phyloP scores from a whole-genome alignment of 2,797 vertebrate species.

The Antennarius maculatus region DNA sequence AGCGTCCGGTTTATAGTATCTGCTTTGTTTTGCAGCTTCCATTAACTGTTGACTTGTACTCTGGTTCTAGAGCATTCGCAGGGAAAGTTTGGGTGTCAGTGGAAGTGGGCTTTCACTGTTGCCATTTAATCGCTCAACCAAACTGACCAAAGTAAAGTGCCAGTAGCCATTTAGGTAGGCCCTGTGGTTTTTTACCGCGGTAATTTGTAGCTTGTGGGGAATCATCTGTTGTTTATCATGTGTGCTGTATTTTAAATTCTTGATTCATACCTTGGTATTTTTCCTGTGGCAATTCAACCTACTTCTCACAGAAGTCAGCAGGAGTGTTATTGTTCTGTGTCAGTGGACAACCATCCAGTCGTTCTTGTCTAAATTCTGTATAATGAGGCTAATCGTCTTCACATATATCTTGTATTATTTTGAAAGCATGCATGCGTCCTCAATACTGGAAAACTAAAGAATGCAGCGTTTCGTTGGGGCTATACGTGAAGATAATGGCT shows the following conservation, averaged over 20 bases:
- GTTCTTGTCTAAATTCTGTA: no score
- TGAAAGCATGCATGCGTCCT: no score
- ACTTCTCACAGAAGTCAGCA: no score
- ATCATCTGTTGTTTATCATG: background rate
- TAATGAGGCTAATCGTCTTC: no score
- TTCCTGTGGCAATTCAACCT: no score
- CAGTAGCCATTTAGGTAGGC: background rate
- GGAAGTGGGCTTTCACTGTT: no score
- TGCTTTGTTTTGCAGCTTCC: background rate
- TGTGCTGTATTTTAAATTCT: background rate
- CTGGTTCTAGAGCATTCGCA: background rate
- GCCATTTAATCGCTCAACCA: no score
- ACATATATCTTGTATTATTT: no score
- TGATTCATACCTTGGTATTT: background rate
- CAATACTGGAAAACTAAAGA: background rate
- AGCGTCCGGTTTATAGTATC: background rate
- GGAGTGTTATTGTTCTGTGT: no score
- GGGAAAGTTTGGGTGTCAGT: background rate
- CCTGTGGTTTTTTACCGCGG: background rate
- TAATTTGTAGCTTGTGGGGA: conserved; percentile 1
- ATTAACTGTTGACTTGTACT: conserved; percentile 7
- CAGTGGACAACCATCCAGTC: no score
- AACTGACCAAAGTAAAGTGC: conserved; percentile 15
- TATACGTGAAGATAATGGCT: background rate
- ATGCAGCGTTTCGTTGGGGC: background rate